Base-by-base conservation (phyloP, 2,888 invertebrate species). In the Spisula solida region DNA sequence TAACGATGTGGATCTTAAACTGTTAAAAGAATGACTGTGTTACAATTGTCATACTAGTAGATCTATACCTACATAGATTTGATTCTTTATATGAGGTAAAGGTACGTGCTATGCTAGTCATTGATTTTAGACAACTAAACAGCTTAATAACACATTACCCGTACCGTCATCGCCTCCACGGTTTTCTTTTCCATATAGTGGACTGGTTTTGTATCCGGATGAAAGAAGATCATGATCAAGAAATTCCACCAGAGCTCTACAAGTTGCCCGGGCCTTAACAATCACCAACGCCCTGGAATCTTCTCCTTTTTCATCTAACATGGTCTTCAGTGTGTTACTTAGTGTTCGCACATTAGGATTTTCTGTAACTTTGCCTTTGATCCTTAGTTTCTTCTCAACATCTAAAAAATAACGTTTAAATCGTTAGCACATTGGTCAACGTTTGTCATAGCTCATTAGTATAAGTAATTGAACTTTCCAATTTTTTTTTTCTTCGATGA, bases 241-340 rank as follows among this genome's bases (percentile, higher is more conserved):
- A 90, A 93, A 95, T 20, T 83, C 79, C 14, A 92, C 88, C 31
- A 95, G 83, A n/a, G 94, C 91, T 12, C 85, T 85, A 48, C 94
- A 94, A 0, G 94, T 93, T 10, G 94, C 94, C 34, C 95, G 87
- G 1, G 93, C 93, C 70, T 93, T 92, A 12, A 95, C 94, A 91
- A 94, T 94, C 41, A 94, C 90, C 80, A 95, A 93, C 16, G 92
- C 93, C 20, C 93, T 86, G 0, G 94, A 91, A 12, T 92, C 88
- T 2, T 87, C 87, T 20, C 92, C 91, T 48, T 92, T 85, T 6
- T 81, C 84, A 1, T 83, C 41, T 20, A 93, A 84, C 80, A 91
- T 80, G 18, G 89, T 79, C 34, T 81, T 55, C 16, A 94, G 83
- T 0, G 84, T 92, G 4, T 92, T 82, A 12, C 91, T 88, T 25